phyloP scores from a whole-genome alignment of 1,140 invertebrate species.

The Drosophila lacteicornis region DNA sequence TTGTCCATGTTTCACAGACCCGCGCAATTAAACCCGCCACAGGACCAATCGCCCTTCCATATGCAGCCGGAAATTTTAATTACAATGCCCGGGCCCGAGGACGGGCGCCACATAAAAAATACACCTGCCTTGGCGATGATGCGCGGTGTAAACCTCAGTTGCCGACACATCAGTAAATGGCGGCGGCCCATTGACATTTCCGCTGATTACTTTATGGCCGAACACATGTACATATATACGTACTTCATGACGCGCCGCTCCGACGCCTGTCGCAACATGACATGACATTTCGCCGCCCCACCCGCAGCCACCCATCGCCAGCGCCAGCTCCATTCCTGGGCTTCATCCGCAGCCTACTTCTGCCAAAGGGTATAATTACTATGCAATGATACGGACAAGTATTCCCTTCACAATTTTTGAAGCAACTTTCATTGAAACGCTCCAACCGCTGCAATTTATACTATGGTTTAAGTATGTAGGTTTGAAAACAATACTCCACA shows the following conservation, averaged over 20 bases:
- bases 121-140: constrained; percentile 50
- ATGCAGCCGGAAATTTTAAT: constrained; percentile 76
- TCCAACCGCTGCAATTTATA: too few species aligned
- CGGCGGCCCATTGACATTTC: constrained; percentile 81
- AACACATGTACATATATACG: constrained; percentile 27
- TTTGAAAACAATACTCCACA: background rate
- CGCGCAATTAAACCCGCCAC: constrained; percentile 66
- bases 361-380: constrained; percentile 50
- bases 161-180: constrained; percentile 82
- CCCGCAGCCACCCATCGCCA: constrained; percentile 1
- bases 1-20: constrained; percentile 31
- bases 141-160: constrained; percentile 73
- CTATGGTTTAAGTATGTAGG: background rate
- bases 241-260: constrained; percentile 51
- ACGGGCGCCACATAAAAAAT: constrained; percentile 26
- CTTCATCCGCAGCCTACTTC: background rate
- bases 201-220: constrained; percentile 81
- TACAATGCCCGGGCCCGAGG: constrained; percentile 52
- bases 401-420: background rate
- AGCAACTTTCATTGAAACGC: background rate
- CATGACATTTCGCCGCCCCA: constrained; percentile 69
- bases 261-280: constrained; percentile 73
- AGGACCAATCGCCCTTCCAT: constrained; percentile 56
- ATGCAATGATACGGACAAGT: constrained; percentile 33
- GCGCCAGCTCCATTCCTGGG: too few species aligned